A percentile compares a stretch with the other conserved stretches of the same genome.
Evolutionary conservation across 2,888 invertebrate genomes (phyloP).

Genomic region (Caenorhabditis macrosperma): DNA sequence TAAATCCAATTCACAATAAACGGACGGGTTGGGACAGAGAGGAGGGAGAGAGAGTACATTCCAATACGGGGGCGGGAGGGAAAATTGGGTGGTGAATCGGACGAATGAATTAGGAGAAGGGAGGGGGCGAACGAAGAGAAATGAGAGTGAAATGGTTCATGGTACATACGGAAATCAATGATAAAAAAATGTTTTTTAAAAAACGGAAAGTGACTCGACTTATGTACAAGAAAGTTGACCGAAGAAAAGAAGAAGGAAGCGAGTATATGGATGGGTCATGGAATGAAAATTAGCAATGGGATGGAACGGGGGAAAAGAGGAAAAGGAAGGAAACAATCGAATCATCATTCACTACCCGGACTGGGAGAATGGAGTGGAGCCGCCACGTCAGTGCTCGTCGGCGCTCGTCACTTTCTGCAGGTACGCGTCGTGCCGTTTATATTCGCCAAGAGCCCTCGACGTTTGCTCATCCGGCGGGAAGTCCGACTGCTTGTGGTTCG

Average conservation of each 20-base stretch:
- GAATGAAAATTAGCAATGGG: constrained; percentile 18
- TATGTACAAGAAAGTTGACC: constrained; percentile 29
- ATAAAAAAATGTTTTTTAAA: constrained; percentile 16
- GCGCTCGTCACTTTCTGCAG: constrained; percentile 60
- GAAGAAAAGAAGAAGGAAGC: constrained; percentile 4
- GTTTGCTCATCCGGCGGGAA: constrained; percentile 93
- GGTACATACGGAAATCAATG: constrained; percentile 28
- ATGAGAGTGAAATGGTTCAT: constrained; percentile 9
- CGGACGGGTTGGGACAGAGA: not conserved
- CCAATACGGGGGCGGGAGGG: not conserved
- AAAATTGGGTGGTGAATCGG: not conserved
- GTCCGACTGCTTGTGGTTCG: constrained; percentile 83
- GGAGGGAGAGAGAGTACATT: not conserved
- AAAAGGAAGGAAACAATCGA: constrained; percentile 10
- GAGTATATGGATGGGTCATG: constrained; percentile 29
- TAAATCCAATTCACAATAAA: constrained; percentile 28
- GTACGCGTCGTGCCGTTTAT: constrained; percentile 71
- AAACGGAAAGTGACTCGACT: not conserved
- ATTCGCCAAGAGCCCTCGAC: constrained; percentile 84
- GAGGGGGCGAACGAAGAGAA: not conserved
- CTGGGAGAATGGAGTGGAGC: constrained; percentile 2
- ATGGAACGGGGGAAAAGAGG: not conserved
- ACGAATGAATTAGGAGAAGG: not conserved
- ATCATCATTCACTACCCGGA: constrained; percentile 8
- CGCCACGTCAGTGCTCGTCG: constrained; percentile 32